Base-by-base conservation (phyloP, 2,888 invertebrate species). In the Cantharis rufa region DNA sequence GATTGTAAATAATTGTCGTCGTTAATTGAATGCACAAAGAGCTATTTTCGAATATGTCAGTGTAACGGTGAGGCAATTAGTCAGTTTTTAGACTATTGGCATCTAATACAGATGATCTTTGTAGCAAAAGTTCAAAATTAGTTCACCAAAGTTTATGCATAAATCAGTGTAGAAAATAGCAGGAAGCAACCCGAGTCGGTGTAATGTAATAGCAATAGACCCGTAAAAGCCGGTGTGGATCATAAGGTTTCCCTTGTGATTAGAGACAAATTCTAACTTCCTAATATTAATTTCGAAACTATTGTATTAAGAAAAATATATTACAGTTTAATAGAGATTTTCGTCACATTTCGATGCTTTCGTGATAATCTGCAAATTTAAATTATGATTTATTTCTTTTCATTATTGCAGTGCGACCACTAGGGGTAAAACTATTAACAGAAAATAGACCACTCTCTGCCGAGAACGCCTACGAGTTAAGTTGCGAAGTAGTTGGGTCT, bases 401-500 rank as follows among this genome's bases (percentile, higher is more conserved):
- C 1, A 13, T 64, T 18, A 82, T 91, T 89, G 77, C 90, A 94
- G 94, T 95, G 85, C 92, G 92, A 81, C 94, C 94, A 63, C 87
- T 94, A 81, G 91, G 91, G 89, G 93, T 94, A 76, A 91, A 91
- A 84, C 89, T 95, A 81, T 89, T 92, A 83, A 92, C 92, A 24
- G 92, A 93, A 83, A 93, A 93, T 87, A 91, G 91, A 82, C 92
- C 94, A 74, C 88, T 95, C 82, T 94, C 94, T 73, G 93, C 94
- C 24, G 93, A 92, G 78, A 91, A 90, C 85, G 90, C 92, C 81
- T 94, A 94, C 88, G 92, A 93, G 86, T 89, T 95, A 81, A 91
- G 90, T 83, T 95, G 95, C 86, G 92, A 93, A 85, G 92, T 94
- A 64, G 91, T 93, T 77, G 95, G 95, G 32, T 93, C 94, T 68